These are phyloP conservation scores for Anarhynchus alexandrinus DNA, from an alignment of 2,113 vertebrate species.

Conservation along the genomic window DNA sequence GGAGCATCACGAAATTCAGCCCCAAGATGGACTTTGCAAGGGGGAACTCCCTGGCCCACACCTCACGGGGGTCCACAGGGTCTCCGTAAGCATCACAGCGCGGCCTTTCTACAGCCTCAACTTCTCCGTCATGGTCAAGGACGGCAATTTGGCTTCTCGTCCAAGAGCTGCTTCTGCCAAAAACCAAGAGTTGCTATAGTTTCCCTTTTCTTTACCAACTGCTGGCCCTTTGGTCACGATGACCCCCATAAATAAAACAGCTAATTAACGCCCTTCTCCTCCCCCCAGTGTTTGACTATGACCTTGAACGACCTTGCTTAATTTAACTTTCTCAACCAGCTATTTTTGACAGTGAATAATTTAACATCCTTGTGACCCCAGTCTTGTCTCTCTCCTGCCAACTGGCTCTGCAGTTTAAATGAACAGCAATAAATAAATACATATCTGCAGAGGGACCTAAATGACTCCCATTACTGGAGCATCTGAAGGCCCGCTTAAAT, in stretches of 20 bases:
- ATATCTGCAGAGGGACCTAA: conserved; percentile 59
- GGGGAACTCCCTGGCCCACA: background rate
- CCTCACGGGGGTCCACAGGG: background rate
- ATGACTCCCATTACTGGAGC: conserved; percentile 60
- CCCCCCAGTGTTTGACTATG: background rate
- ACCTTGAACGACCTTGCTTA: conserved; percentile 35
- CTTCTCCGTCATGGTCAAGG: background rate
- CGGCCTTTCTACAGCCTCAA: background rate
- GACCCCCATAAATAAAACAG: conserved; percentile 20
- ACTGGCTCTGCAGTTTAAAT: conserved; percentile 51
- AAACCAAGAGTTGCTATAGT: background rate
- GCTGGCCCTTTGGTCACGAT: background rate
- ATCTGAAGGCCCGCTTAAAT: conserved; percentile 61
- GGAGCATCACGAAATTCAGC: background rate
- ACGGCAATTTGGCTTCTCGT: background rate
- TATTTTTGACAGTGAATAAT: conserved; percentile 51
- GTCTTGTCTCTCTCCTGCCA: conserved; percentile 33
- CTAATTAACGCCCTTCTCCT: conserved; percentile 16
- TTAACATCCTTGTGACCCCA: conserved; percentile 50
- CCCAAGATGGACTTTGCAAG: background rate
- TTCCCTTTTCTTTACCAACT: background rate
- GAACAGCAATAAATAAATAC: conserved; percentile 62
- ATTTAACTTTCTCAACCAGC: conserved; percentile 41
- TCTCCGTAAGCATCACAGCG: background rate
- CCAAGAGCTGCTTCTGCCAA: background rate